phyloP scores from a whole-genome alignment of 1,140 invertebrate genomes.

The Triops cancriformis region DNA sequence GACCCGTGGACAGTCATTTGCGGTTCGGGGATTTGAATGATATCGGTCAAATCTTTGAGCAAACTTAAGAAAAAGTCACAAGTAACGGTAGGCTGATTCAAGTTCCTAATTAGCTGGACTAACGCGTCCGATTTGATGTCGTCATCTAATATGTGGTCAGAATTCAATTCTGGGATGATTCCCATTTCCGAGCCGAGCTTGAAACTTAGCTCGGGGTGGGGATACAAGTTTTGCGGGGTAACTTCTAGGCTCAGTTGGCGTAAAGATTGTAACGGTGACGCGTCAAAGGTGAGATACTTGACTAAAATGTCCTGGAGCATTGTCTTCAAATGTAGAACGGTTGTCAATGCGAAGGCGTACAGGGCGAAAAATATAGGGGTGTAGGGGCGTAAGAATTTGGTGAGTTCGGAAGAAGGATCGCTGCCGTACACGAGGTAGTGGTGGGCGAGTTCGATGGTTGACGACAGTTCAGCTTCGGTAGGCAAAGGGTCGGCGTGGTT shows the following conservation, averaged over 20 bases:
- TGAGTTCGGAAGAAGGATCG: slow-evolving; percentile 22
- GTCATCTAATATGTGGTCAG: neutral
- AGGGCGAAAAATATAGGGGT: neutral
- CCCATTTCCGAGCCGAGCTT: neutral
- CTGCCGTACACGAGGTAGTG: slow-evolving; percentile 20
- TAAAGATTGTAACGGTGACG: neutral
- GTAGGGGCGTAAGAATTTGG: slow-evolving; percentile 19
- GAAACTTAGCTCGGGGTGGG: neutral
- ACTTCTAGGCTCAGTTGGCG: neutral
- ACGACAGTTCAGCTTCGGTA: neutral
- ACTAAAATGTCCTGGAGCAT: slow-evolving; percentile 17
- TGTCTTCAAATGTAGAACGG: slow-evolving; percentile 21
- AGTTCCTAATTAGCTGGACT: neutral
- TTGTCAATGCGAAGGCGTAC: neutral
- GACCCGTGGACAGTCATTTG: neutral
- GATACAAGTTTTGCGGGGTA: neutral
- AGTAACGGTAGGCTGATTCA: neutral
- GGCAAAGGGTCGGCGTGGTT: neutral
- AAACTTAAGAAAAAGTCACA: slow-evolving; percentile 15
- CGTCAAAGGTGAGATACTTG: neutral
- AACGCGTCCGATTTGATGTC: slow-evolving; percentile 17
- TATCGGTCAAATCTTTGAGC: neutral
- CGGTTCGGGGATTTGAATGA: neutral
- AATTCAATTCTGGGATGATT: neutral
- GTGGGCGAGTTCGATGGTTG: slow-evolving; percentile 18